Percentiles rank a stretch among this genome's conserved stretches.
phyloP scores from a whole-genome alignment of 2,888 invertebrate species.

The Eurytoma californica region DNA sequence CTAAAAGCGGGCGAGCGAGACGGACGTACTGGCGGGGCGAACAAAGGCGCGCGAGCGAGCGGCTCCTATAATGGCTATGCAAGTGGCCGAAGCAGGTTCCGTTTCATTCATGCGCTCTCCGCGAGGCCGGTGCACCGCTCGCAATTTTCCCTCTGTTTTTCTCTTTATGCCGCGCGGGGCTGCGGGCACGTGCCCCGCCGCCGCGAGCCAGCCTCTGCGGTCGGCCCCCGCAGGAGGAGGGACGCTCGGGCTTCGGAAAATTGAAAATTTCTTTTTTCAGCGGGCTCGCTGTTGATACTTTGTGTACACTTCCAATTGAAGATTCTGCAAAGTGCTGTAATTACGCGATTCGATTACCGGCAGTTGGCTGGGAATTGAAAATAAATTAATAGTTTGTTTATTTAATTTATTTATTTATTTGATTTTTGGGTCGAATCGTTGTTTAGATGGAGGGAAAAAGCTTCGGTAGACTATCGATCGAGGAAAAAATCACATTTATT shows the following conservation, averaged over 20 bases:
- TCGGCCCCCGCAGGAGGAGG: background rate
- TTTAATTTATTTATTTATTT: too few species aligned
- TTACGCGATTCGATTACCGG: too few species aligned
- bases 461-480: constrained; percentile 23
- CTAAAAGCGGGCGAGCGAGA: background rate
- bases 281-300: too few species aligned
- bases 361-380: too few species aligned
- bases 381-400: too few species aligned
- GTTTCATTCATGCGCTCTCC: constrained; percentile 70
- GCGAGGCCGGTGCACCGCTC: constrained; percentile 31
- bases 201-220: background rate
- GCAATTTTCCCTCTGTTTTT: background rate
- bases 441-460: background rate
- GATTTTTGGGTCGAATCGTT: too few species aligned
- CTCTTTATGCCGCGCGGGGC: background rate
- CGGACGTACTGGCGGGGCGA: background rate
- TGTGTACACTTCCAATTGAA: too few species aligned
- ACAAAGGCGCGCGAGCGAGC: constrained; percentile 12
- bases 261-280: too few species aligned
- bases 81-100: constrained; percentile 73
- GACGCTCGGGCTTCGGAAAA: background rate
- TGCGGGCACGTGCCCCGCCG: constrained; percentile 51
- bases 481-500: constrained; percentile 20
- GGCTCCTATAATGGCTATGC: constrained; percentile 71
- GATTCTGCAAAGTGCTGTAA: too few species aligned